phyloP scores from a whole-genome alignment of 1,140 invertebrate species.

The Adelges cooleyi region DNA sequence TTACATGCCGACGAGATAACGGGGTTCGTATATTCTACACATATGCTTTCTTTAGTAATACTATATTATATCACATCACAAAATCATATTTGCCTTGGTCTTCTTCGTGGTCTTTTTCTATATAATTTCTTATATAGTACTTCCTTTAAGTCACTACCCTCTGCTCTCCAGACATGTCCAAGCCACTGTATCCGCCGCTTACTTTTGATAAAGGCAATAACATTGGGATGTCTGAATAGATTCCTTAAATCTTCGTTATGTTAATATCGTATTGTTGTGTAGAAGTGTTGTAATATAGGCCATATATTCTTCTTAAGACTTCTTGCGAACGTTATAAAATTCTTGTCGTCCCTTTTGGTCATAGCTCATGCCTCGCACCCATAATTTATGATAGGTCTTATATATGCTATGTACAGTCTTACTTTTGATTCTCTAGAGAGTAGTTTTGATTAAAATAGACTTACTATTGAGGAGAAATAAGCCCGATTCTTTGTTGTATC shows the following conservation, averaged over 20 bases:
- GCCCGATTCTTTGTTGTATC: not conserved
- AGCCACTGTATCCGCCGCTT: not conserved
- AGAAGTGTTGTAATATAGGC: constrained; percentile 29
- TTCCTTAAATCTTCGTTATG: not conserved
- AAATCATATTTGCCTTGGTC: not conserved
- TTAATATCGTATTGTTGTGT: not conserved
- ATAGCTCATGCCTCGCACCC: not conserved
- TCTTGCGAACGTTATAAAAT: not conserved
- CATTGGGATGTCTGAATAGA: not conserved
- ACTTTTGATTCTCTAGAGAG: no score
- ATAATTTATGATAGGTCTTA: not conserved
- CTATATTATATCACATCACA: no score
- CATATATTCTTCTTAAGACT: no score
- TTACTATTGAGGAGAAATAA: not conserved
- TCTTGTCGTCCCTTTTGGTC: not conserved
- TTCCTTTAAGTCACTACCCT: not conserved
- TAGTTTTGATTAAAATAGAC: not conserved
- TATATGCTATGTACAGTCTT: no score
- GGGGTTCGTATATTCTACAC: no score
- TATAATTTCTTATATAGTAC: constrained; percentile 17
- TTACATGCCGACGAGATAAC: no score
- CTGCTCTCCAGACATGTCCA: not conserved
- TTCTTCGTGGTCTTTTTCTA: constrained; percentile 22
- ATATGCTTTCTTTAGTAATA: no score
- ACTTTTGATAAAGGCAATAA: not conserved